Base-by-base conservation (phyloP, 2,888 invertebrate genomes). In the Heliconius aoede region DNA sequence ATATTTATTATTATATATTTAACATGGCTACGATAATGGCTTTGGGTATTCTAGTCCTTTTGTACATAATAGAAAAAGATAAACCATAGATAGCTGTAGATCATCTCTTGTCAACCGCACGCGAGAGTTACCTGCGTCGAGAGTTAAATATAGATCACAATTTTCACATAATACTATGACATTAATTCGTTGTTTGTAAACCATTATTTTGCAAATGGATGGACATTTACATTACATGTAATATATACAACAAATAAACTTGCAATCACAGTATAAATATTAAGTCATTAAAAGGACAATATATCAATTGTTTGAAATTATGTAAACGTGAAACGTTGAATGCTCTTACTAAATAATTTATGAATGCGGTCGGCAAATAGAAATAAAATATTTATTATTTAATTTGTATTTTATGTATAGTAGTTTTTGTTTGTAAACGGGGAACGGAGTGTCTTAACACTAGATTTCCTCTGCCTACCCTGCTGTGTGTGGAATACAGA, bases 241-340 rank as follows among this genome's bases (percentile, higher is more conserved):
- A 69, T 51, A 51, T 36, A 36, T 24, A 64, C 36, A 24, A 36
- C n/a, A 64, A 13, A 64, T 36, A 64, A 64, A 64, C 64, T 5
- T 36, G 32, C 36, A 64, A n/a, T 64, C 32, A 21, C 30, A 55
- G 32, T 30, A 15, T 30, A 55, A 69, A 65, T 65, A 65, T 24
- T 36, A 40, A 55, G 69, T 69, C 21, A 55, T 51, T 55, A 69
- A 69, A 55, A 69, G 51, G 55, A 69, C 69, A 69, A 69, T 55
- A 69, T 51, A 55, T 69, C 51, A 30, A 15, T 69, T 69, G n/a
- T 69, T 69, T 32, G 55, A 24, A 69, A 69, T 69, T 24, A 69
- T 55, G 55, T 69, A 55, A 55, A 69, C 55, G 15, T 69, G 30
- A 55, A 51, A 69, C 30, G 24, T 32, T 32, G 69, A 69, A 32